Evolutionary conservation across 2,113 vertebrate genomes (phyloP).

Genomic region (Peromyscus californicus): DNA sequence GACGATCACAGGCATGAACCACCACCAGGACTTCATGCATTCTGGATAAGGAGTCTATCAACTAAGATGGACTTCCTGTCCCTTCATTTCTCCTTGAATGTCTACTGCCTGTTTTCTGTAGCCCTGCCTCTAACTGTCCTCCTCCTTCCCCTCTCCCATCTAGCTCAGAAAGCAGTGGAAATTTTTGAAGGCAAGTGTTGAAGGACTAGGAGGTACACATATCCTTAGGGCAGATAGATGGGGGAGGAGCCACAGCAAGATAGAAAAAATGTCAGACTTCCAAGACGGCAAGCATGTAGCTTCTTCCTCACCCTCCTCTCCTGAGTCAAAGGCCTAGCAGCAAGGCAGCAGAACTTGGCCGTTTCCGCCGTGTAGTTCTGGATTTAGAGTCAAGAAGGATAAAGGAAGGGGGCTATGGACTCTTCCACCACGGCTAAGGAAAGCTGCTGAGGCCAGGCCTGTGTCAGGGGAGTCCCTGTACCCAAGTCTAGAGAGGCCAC

Average conservation of each 20-base stretch:
- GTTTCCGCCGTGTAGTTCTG: not conserved
- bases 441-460: not conserved
- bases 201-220: not conserved
- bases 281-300: not conserved
- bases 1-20: not conserved
- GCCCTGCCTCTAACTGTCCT: not conserved
- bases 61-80: not conserved
- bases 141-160: not conserved
- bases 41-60: not conserved
- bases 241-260: not conserved
- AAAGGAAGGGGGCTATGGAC: not conserved
- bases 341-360: not conserved
- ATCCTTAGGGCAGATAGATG: not conserved
- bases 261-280: not conserved
- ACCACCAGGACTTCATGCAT: not conserved
- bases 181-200: not conserved
- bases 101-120: not conserved
- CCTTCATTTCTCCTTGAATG: not conserved
- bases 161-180: not conserved
- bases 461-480: not conserved
- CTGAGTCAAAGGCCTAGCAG: not conserved
- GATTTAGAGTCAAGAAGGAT: too few relatives aligned
- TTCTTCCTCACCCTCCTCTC: not conserved
- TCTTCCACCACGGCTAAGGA: not conserved
- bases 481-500: not conserved